A percentile compares a stretch with the other conserved stretches of the same genome.
These are phyloP conservation scores for Dusona sp. DNA, from an alignment of 2,888 invertebrate species.

Conservation along the genomic window DNA sequence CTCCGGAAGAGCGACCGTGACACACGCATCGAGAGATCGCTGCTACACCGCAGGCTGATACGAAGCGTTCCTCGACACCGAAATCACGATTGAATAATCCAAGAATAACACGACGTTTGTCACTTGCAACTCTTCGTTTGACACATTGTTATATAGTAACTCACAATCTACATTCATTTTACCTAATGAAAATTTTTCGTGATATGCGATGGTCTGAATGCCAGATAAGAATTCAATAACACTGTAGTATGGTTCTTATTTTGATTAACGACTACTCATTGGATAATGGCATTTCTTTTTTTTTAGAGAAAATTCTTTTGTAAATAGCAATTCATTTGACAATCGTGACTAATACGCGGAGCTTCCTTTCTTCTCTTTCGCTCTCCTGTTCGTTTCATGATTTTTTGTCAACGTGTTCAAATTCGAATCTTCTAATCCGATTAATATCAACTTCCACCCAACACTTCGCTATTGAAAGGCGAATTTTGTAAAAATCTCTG, in stretches of 20 bases:
- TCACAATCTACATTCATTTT: constrained; percentile 12
- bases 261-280: too few relatives aligned
- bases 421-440: too few relatives aligned
- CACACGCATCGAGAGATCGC: constrained; percentile 29
- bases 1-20: constrained; percentile 19
- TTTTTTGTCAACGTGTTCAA: too few relatives aligned
- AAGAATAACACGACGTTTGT: constrained; percentile 48
- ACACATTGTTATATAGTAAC: constrained; percentile 18
- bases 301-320: too few relatives aligned
- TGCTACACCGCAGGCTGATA: constrained; percentile 6
- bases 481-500: too few relatives aligned
- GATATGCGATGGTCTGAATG: not conserved
- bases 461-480: too few relatives aligned
- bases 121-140: constrained; percentile 3
- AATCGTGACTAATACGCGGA: too few relatives aligned
- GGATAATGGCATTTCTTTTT: too few relatives aligned
- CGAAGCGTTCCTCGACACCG: not conserved
- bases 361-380: too few relatives aligned
- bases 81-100: constrained; percentile 62
- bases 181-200: constrained; percentile 19
- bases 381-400: too few relatives aligned
- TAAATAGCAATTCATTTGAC: too few relatives aligned
- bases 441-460: too few relatives aligned
- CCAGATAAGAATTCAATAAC: not conserved
- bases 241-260: not conserved